These are phyloP conservation scores for Harmothoe impar DNA, from an alignment of 2,888 invertebrate species.

Conservation along the genomic window DNA sequence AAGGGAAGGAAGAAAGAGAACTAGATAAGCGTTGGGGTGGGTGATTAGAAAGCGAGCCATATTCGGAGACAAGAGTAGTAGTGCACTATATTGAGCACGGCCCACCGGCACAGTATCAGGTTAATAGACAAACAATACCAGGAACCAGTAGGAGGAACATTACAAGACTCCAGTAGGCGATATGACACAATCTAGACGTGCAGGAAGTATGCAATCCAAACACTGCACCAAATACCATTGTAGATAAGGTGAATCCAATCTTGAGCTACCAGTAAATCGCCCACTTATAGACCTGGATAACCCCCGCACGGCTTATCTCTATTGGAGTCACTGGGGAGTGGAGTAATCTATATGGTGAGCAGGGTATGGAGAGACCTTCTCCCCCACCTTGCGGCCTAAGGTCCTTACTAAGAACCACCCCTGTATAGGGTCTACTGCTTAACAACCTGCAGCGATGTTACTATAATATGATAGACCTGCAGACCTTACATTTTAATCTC, in stretches of 20 bases:
- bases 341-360: neutral
- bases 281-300: neutral
- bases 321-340: neutral
- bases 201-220: neutral
- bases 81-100: no score
- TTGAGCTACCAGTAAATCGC: neutral
- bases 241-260: constrained; percentile 7
- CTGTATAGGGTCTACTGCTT: neutral
- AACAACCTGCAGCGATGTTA: no score
- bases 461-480: no score
- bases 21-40: no score
- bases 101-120: neutral
- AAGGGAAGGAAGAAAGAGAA: no score
- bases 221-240: neutral
- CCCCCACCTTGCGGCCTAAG: neutral
- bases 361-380: neutral
- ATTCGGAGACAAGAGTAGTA: no score
- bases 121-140: neutral
- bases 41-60: no score
- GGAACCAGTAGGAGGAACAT: neutral
- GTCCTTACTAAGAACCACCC: neutral
- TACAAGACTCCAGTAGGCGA: no score
- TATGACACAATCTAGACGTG: constrained; percentile 2
- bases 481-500: no score
- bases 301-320: neutral